Percentiles rank a stretch among this genome's conserved stretches.
These are phyloP conservation scores for Pseudopleuronectes americanus DNA, from an alignment of 2,797 vertebrate species.

Conservation along the genomic window DNA sequence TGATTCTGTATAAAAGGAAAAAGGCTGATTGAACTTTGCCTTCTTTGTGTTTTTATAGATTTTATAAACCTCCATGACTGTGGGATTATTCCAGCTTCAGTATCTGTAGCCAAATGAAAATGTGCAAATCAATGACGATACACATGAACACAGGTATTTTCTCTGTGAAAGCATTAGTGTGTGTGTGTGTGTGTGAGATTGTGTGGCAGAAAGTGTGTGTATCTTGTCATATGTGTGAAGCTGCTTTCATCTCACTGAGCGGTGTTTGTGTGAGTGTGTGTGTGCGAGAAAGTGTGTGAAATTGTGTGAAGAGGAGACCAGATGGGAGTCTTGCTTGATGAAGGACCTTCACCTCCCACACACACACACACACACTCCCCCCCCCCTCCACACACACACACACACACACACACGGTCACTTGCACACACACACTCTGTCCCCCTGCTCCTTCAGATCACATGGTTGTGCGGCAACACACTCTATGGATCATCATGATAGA, in stretches of 20 bases:
- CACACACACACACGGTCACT: constrained; percentile 24
- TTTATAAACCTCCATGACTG: not conserved
- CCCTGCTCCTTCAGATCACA: constrained; percentile 44
- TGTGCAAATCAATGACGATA: too few species aligned
- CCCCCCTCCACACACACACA: constrained; percentile 20
- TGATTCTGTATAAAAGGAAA: too few species aligned
- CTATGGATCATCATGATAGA: constrained; percentile 37
- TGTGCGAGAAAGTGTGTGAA: too few species aligned
- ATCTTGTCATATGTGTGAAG: constrained; percentile 50
- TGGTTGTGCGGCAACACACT: constrained; percentile 69
- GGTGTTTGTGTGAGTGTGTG: constrained; percentile 61
- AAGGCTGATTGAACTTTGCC: not conserved
- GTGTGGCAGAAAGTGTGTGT: constrained; percentile 13
- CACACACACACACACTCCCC: not conserved
- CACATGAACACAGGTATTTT: not conserved
- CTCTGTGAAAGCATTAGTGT: not conserved
- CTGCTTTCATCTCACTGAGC: constrained; percentile 67
- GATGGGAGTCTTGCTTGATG: constrained; percentile 69
- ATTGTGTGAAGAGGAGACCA: constrained; percentile 68
- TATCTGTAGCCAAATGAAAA: not conserved
- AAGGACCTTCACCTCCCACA: constrained; percentile 61
- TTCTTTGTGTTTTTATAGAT: not conserved
- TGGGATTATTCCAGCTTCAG: constrained; percentile 8
- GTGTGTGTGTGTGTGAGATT: constrained; percentile 11
- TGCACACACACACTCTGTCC: constrained; percentile 34